Base-by-base conservation (phyloP, 2,888 invertebrate genomes). In the Tetanocera ferruginea region DNA sequence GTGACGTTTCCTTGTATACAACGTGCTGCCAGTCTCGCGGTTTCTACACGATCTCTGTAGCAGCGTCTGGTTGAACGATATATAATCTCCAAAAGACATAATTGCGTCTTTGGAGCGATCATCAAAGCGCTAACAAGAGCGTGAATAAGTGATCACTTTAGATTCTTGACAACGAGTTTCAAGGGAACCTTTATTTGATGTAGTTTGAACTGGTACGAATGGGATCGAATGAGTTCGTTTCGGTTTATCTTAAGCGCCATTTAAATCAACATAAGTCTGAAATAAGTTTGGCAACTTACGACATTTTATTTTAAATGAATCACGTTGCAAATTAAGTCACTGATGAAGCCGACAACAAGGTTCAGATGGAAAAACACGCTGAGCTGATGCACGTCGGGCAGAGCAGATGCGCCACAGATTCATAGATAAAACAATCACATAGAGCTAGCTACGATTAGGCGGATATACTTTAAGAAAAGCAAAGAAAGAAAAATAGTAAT, bases 61-160 rank as follows among this genome's bases (percentile, higher is more conserved):
- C 23, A 19, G 25, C 25, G 60, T 17, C 60, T 25, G 6, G 34
- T 66, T 66, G 66, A 64, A 19, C 66, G 66, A 31, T 66, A 37
- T 66, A 66, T 37, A 34, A 66, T 37, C 34, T 17, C 19, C 66
- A 19, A 66, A 66, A 9, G 66, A 37, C 34, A 34, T 31, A 66
- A 66, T 66, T 66, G 66, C 66, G 34, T 28, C 60, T 9, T 14
- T 37, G 37, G 4, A 17, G n/a, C 31, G 34, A 31, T 66, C 66
- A 66, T 66, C 17, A 66, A 66, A 66, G 34, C 37, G 19, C 31
- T 37, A 66, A 66, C 66, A 34, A 34, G 19, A 31, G 19, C 66
- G 66, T 66, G 66, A 34, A 60, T 60, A 60, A 34, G 66, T 34
- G 66, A 66, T 66, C 66, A 66, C 31, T 66, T 66, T 37, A 66